phyloP scores from a whole-genome alignment of 2,113 vertebrate species.

The Pseudonaja textilis region DNA sequence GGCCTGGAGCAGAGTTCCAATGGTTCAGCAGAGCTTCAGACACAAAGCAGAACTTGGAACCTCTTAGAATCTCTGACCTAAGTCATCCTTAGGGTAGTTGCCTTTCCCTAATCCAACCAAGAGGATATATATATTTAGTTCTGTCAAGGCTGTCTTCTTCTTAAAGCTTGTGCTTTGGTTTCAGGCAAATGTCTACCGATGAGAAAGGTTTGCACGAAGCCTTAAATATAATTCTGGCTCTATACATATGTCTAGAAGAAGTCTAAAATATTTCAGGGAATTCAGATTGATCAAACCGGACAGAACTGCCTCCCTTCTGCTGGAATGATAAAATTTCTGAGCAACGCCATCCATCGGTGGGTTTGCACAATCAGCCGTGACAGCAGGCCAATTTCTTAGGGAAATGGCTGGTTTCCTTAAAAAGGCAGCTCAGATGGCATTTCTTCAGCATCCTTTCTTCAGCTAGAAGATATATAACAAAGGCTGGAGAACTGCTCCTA shows the following conservation, averaged over 20 bases:
- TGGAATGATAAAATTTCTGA: constrained; percentile 58
- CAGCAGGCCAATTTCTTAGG: constrained; percentile 60
- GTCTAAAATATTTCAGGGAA: constrained; percentile 58
- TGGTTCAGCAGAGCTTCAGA: background rate
- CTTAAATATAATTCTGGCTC: constrained; percentile 26
- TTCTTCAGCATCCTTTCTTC: constrained; percentile 20
- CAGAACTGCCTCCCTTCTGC: constrained; percentile 58
- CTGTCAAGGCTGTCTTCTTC: background rate
- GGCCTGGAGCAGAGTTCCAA: background rate
- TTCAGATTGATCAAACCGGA: constrained; percentile 56
- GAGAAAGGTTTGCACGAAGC: background rate
- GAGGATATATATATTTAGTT: background rate
- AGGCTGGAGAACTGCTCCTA: constrained; percentile 52
- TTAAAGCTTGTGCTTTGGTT: constrained; percentile 26
- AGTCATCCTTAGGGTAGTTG: background rate
- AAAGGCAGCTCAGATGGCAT: constrained; percentile 39
- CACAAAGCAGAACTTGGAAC: background rate
- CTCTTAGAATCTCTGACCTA: background rate
- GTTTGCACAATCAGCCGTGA: constrained; percentile 50
- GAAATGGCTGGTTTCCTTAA: constrained; percentile 60
- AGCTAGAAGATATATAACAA: constrained; percentile 58
- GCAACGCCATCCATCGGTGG: constrained; percentile 53
- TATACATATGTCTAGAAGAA: constrained; percentile 24
- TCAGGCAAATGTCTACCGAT: background rate
- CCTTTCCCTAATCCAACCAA: background rate